phyloP scores from a whole-genome alignment of 2,888 invertebrate species.

The Acleris literana region DNA sequence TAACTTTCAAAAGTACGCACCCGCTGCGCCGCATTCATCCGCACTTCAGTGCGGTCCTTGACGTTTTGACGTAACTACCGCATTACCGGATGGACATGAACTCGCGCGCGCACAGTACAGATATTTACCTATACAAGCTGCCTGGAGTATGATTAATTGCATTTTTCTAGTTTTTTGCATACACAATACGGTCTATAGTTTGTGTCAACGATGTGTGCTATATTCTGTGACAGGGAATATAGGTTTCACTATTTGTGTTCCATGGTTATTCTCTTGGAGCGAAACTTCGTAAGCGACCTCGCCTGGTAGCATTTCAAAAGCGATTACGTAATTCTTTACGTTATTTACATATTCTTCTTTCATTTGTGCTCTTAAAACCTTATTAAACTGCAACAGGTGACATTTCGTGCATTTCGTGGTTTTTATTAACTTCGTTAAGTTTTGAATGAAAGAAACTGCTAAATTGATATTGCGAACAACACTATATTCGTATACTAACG shows the following conservation, averaged over 20 bases:
- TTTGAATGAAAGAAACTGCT: constrained; percentile 59
- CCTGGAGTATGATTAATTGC: constrained; percentile 6
- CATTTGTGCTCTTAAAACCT: constrained; percentile 70
- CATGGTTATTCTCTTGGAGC: constrained; percentile 67
- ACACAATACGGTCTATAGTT: constrained; percentile 56
- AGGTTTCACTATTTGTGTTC: constrained; percentile 69
- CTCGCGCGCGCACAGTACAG: no score
- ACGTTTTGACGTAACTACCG: no score
- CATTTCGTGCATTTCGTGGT: constrained; percentile 71
- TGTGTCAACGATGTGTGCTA: constrained; percentile 52
- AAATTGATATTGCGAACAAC: constrained; percentile 71
- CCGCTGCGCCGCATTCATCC: no score
- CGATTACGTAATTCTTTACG: constrained; percentile 81
- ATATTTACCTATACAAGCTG: no score
- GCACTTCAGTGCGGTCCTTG: no score
- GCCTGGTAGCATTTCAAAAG: constrained; percentile 85
- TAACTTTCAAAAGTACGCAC: no score
- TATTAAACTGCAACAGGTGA: constrained; percentile 74
- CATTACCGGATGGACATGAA: no score
- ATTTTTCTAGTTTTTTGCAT: constrained; percentile 46
- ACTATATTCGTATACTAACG: constrained; percentile 54
- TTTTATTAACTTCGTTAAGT: constrained; percentile 46
- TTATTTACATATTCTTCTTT: constrained; percentile 59
- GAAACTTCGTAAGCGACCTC: constrained; percentile 87
- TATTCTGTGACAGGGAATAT: constrained; percentile 38